Evolutionary conservation across 2,888 invertebrate species (phyloP), one percentile per base, ranked within the genome.

Genomic region (Adelognathus sp.): DNA sequence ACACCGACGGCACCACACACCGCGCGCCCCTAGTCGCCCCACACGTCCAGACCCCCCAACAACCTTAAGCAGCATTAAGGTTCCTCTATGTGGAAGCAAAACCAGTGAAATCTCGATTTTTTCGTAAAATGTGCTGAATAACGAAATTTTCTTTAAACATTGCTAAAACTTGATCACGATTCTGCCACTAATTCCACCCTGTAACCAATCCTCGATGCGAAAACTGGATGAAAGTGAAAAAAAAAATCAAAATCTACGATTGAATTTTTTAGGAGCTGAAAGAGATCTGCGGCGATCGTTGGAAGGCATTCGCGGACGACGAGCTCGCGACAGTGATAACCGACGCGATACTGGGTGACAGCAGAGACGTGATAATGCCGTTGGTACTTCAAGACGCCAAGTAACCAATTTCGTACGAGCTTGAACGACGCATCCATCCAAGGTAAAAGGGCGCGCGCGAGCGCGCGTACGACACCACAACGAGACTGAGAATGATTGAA

Each of bases 331-430:
- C 92, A 54, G 93, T 93, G 33, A 92, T 94, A 82, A 91, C 92
- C 83, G 92, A 92, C 88, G 93, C 93, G 24, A 88, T 91, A 64
- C 90, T 88, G 11, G 93, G 93, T 41, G 93, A 94, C 85, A 93
- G 93, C 60, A 93, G 93, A 86, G 93, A 94, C 88, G 93, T 93
- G 85, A 92, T 94, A 83, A 92, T 93, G 91, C 94, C 94, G 81
- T 91, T 93, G 85, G 93, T 93, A 79, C 89, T 93, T 80, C 90
- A 92, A 70, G 93, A 94, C 88, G 92, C 93, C 80, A 92, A 92
- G 84, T 93, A 93, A 92, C 79, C n/a, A n/a, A n/a, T n/a, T n/a
- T n/a, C n/a, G 80, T 74, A 29, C 66, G 21, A 52, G 14, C 21
- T 39, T 33, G 58, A 52, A 61, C 46, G 33, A 44, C 9, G 16